phyloP scores from a whole-genome alignment of 2,888 invertebrate genomes.

The Seira ritae region DNA sequence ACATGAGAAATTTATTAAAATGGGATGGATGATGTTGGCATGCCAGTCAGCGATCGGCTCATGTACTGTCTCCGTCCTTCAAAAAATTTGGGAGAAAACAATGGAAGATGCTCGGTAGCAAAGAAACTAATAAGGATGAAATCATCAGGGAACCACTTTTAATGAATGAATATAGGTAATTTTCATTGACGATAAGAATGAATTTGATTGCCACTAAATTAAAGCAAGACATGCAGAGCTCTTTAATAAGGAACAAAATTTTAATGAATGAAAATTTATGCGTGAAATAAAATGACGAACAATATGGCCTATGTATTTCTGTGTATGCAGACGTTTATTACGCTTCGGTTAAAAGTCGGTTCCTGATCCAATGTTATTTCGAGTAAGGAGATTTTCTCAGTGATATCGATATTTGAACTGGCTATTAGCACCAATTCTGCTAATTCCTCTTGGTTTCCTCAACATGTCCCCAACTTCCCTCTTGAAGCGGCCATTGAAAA shows the following conservation, averaged over 20 bases:
- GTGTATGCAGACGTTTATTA: too few species aligned
- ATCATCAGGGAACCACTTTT: slow-evolving; percentile 39
- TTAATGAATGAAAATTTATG: not conserved
- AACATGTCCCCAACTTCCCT: not conserved
- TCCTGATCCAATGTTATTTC: too few species aligned
- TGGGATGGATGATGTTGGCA: not conserved
- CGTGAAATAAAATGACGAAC: not conserved
- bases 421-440: too few species aligned
- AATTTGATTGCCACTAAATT: not conserved
- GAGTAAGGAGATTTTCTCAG: too few species aligned
- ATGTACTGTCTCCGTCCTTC: not conserved
- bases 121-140: not conserved
- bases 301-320: not conserved
- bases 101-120: not conserved
- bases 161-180: slow-evolving; percentile 43
- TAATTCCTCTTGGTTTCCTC: not conserved
- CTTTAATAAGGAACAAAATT: too few species aligned
- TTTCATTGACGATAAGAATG: slow-evolving; percentile 13
- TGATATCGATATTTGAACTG: too few species aligned
- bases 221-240: not conserved
- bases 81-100: not conserved
- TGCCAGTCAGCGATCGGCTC: not conserved
- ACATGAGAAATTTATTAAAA: slow-evolving; percentile 50
- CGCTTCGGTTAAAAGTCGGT: too few species aligned
- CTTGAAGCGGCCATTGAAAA: not conserved